Base-by-base conservation (phyloP, 1,140 invertebrate species). In the Heliothis virescens region DNA sequence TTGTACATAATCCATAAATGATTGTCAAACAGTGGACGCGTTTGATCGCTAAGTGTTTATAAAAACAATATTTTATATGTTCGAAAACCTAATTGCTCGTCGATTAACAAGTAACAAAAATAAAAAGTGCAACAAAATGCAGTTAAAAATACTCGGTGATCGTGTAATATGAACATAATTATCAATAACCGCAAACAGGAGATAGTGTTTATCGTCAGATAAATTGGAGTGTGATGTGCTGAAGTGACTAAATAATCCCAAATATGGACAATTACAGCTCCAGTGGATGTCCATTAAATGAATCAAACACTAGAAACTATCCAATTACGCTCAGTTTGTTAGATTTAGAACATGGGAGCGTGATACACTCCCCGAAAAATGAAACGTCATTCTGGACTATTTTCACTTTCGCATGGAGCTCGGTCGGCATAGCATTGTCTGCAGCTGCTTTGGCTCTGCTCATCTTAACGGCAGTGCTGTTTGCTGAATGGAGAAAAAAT, bases 401-500 rank as follows among this genome's bases (percentile, higher is more conserved):
- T 15, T 47, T 85, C 3, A 87, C 84, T 5, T 85, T 91, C 3
- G 63, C 75, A 2, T 26, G 65, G 29, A 89, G 89, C 60, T 83
- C 91, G 3, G n/a, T 90, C 7, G 93, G 92, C 4, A 86, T 94
- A 57, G 18, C 74, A 5, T 62, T 91, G 10, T 91, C 89, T 0
- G 73, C 82, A 0, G 21, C 65, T 2, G 87, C 91, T 0, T 57
- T 93, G 34, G 7, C 81, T 0, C 34, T 93, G 0, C 82, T 94
- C 9, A 57, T 92, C 11, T 41, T 93, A 3, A 94, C 93, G 1
- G 89, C 91, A 0, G 13, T 77, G 3, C 71, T 92, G 2, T 93
- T 92, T 75, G 63, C 65, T 47, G 90, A 93, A 88, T 94, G 93
- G 93, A 89, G 92, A 41, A 63, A 79, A 0, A 87, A 67, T 10